Evolutionary conservation across 2,797 vertebrate genomes (phyloP).

Genomic region (Paramormyrops hopkinsi): DNA sequence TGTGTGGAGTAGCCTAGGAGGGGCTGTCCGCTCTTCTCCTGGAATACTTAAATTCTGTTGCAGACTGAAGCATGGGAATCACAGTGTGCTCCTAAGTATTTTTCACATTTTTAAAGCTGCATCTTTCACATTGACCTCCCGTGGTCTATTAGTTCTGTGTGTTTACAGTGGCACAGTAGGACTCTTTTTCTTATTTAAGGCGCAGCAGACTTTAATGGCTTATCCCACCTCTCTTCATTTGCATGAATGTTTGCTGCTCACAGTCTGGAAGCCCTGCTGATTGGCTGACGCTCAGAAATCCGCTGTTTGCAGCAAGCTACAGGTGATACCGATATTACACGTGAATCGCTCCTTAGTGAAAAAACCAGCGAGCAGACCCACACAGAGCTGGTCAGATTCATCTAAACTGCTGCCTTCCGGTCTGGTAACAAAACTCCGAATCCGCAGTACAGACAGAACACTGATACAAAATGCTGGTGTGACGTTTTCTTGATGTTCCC

Average conservation of each 20-base stretch:
- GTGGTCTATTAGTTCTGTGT: conserved; percentile 50
- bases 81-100: background rate
- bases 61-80: background rate
- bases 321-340: background rate
- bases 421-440: background rate
- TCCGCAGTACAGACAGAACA: conserved; percentile 34
- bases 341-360: conserved; percentile 44
- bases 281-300: background rate
- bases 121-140: conserved; percentile 39
- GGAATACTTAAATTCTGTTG: background rate
- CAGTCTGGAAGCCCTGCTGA: background rate
- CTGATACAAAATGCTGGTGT: conserved; percentile 59
- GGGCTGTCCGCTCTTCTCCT: background rate
- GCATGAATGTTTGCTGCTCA: background rate
- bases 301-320: background rate
- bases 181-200: background rate
- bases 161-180: conserved; percentile 54
- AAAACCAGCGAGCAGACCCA: conserved; percentile 53
- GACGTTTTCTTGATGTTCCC: conserved; percentile 53
- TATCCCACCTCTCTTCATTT: conserved; percentile 3
- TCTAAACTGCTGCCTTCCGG: conserved; percentile 39
- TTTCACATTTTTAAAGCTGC: conserved; percentile 36
- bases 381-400: conserved; percentile 52
- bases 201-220: background rate
- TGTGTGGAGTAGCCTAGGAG: background rate